Evolutionary conservation across 2,113 vertebrate species (phyloP), one percentile per base, ranked within the genome.

Genomic region (Nesospiza acunhae): DNA sequence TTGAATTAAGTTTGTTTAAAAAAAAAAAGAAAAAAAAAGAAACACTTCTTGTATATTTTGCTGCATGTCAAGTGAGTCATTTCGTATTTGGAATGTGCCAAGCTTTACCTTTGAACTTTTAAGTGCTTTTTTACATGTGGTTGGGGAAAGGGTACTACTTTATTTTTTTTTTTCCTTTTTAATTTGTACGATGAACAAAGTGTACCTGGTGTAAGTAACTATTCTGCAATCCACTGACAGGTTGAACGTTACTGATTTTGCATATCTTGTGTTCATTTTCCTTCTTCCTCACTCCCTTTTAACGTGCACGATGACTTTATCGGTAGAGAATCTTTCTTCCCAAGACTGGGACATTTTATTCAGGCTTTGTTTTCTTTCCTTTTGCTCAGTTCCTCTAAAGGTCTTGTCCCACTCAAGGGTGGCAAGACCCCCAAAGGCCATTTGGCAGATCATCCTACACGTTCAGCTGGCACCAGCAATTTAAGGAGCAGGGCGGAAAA

Each of bases 261-360:
- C 99, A 99, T 99, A 99, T 99, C 98, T 99, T 99, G 99, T 99
- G 98, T 98, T 98, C 94, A 94, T 93, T 97, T 95, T 97, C 89
- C 58, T 73, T 95, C 97, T 92, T 95, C 89, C 92, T 97, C 92
- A 11, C 27, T 93, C 91, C 72, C 93, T 95, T 92, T 86, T 89
- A 94, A 94, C 46, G 49, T 92, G 30, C 84, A 64, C 56, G 59
- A 63, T 90, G 83, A 95, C 94, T 94, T 74, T 94, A 74, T 90
- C 58, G 22, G 44, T 90, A 92, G 70, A 80, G 55, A 86, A 87
- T 82, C 90, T 95, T 97, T 91, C 90, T 96, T 97, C 96, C 85
- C 22, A 2, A 95, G 69, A 79, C 78, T 6, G 59, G 92, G 87
- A 84, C 41, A 2, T 94, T 89, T 94, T 95, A 83, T 95, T 83